Conservation (phyloP, 2,797 vertebrate genomes). For the Scolopax rusticola region DNA sequence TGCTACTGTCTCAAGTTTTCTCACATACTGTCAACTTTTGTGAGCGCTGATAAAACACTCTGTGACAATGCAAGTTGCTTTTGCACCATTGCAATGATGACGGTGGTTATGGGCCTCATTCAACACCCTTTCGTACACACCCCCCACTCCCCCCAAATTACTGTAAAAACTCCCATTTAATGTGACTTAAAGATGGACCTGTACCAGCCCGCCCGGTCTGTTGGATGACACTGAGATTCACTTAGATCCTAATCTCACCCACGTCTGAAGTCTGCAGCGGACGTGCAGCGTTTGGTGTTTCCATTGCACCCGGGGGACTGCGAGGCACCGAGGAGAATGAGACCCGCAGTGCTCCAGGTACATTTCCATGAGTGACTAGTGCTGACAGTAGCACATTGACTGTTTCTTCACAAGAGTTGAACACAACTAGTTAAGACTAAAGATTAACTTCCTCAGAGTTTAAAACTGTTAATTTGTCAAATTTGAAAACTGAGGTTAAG, state of each 20-base stretch:
- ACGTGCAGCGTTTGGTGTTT: background rate
- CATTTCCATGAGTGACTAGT: conserved; percentile 54
- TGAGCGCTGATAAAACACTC: background rate
- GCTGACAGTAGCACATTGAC: conserved; percentile 61
- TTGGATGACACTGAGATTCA: background rate
- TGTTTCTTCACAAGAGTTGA: conserved; percentile 57
- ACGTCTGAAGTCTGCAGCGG: background rate
- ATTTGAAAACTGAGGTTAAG: conserved; percentile 72
- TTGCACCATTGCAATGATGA: background rate
- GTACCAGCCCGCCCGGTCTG: background rate
- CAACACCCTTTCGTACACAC: background rate
- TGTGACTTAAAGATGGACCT: background rate
- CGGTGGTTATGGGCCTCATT: background rate
- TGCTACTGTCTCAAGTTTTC: rapidly evolving
- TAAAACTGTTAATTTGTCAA: conserved; percentile 76
- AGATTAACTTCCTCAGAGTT: conserved; percentile 77
- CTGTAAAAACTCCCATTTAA: background rate
- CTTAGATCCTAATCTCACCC: background rate
- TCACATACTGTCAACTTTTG: background rate
- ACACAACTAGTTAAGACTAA: conserved; percentile 72
- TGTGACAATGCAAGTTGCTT: background rate
- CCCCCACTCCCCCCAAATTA: background rate
- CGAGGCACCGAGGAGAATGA: background rate
- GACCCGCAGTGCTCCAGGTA: conserved; percentile 19
- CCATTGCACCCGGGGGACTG: background rate